Conservation (phyloP, 2,888 invertebrate species). For the Thymelicus sylvestris region DNA sequence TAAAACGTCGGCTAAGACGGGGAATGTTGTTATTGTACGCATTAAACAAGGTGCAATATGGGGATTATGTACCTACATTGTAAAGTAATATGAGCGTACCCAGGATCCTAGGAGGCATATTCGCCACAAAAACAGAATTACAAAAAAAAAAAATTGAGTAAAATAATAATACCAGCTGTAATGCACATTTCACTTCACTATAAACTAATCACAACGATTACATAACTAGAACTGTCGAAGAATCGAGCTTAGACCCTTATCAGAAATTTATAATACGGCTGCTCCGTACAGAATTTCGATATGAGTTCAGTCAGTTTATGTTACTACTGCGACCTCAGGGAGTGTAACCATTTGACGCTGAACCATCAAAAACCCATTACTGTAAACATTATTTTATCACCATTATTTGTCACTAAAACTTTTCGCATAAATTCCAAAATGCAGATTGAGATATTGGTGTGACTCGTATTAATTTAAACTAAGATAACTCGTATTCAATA, state of each 20-base stretch:
- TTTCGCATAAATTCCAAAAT: background rate
- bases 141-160: too few relatives aligned
- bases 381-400: background rate
- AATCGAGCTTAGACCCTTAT: constrained; percentile 9
- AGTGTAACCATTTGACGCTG: background rate
- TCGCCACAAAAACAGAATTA: too few relatives aligned
- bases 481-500: too few relatives aligned
- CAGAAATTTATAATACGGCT: constrained; percentile 15
- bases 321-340: background rate
- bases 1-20: constrained; percentile 1
- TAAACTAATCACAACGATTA: background rate
- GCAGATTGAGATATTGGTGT: background rate
- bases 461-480: background rate
- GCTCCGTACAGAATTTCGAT: constrained; percentile 11
- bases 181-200: background rate
- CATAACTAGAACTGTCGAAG: constrained; percentile 14
- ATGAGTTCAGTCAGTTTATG: background rate
- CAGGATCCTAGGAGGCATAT: too few relatives aligned
- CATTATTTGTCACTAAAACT: background rate
- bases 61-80: too few relatives aligned
- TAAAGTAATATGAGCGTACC: too few relatives aligned
- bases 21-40: background rate
- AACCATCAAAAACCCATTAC: constrained; percentile 3
- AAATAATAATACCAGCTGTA: background rate
- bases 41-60: background rate